phyloP scores from a whole-genome alignment of 2,888 invertebrate species.

The Cetonia aurata region DNA sequence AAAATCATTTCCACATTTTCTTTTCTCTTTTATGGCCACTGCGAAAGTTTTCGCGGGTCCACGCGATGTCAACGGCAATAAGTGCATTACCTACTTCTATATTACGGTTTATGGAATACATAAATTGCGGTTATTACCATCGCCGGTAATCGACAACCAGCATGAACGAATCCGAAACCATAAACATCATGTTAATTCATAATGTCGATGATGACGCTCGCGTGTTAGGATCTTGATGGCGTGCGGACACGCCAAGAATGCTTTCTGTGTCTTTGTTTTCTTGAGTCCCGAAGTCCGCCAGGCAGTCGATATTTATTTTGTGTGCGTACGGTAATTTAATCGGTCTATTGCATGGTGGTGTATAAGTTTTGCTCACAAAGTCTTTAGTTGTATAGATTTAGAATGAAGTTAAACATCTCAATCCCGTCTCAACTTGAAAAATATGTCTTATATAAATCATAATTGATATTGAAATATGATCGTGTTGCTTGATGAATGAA shows the following conservation, averaged over 20 bases:
- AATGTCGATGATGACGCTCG: conserved; percentile 41
- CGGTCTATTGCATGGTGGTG: not conserved
- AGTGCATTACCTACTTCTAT: conserved; percentile 33
- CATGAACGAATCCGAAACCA: conserved; percentile 26
- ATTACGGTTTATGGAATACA: conserved; percentile 25
- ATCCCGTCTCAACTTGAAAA: no score
- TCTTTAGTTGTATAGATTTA: not conserved
- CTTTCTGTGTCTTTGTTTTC: conserved; percentile 2
- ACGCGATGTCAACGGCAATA: conserved; percentile 30
- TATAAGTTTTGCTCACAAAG: not conserved
- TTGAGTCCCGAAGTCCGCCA: not conserved
- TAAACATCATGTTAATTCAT: conserved; percentile 46
- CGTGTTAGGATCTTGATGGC: conserved; percentile 43
- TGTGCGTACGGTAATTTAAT: conserved; percentile 9
- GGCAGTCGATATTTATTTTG: conserved; percentile 22
- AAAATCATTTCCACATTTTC: not conserved
- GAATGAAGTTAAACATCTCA: no score
- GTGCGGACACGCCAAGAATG: conserved; percentile 18
- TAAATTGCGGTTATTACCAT: conserved; percentile 37
- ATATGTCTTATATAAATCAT: no score
- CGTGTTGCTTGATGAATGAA: no score
- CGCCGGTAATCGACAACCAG: conserved; percentile 26
- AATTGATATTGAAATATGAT: no score
- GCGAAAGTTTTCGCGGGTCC: not conserved
- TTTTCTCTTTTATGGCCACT: not conserved